phyloP scores from a whole-genome alignment of 2,113 vertebrate species.

The Forbesichthys papilliferus region DNA sequence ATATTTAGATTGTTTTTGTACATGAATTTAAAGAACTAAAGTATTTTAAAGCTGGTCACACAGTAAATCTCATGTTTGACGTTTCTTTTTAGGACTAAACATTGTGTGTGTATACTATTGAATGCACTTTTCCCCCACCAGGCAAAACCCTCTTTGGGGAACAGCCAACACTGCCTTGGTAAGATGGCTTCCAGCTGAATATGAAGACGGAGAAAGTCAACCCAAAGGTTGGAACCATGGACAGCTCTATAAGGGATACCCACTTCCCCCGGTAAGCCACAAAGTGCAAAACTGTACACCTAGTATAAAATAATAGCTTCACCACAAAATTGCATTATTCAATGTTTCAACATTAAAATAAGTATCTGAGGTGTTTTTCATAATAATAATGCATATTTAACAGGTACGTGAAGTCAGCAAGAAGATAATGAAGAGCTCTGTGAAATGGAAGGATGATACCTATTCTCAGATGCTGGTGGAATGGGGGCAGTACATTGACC shows the following conservation, averaged over 20 bases:
- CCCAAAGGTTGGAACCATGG: constrained; percentile 89
- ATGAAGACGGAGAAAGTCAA: constrained; percentile 88
- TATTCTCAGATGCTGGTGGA: constrained; percentile 87
- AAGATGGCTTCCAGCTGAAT: constrained; percentile 91
- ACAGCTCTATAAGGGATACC: constrained; percentile 79
- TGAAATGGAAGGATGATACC: constrained; percentile 71
- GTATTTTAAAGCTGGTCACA: not conserved
- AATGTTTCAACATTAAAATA: not conserved
- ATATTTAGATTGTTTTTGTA: not conserved
- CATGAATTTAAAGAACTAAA: not conserved
- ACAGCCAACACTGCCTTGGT: constrained; percentile 84
- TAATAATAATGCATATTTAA: constrained; percentile 13
- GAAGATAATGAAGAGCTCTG: constrained; percentile 77
- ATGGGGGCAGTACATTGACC: constrained; percentile 94
- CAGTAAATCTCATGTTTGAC: not conserved
- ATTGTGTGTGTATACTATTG: not conserved
- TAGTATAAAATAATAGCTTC: not conserved
- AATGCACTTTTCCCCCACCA: constrained; percentile 49
- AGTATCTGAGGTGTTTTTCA: not conserved
- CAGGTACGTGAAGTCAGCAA: constrained; percentile 87
- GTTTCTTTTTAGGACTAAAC: constrained; percentile 3
- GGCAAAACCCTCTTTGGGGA: constrained; percentile 89
- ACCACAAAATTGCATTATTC: not conserved
- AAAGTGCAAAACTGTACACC: constrained; percentile 16
- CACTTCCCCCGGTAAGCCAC: constrained; percentile 83